Evolutionary conservation across 2,888 invertebrate species (phyloP), one percentile per base, ranked within the genome.

Genomic region (Drosophila barbarae): DNA sequence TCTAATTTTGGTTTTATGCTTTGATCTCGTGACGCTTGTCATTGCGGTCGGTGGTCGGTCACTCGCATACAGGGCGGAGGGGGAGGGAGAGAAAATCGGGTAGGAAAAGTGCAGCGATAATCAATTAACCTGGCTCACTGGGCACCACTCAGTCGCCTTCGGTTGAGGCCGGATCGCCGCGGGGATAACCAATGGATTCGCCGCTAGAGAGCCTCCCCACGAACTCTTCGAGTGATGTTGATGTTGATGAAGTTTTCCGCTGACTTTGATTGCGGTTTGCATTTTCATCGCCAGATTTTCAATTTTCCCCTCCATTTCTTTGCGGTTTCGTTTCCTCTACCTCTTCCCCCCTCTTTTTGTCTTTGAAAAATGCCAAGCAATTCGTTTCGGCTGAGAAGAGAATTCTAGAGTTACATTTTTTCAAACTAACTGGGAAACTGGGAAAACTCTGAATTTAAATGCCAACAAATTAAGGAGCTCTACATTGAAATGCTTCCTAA

Each of bases 11-110:
- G 57, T 71, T 61, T 73, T 66, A 68, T 71, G 78, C 78, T 76
- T 82, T 82, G 83, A 84, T 79, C 79, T 79, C 80, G 77, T 83
- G 85, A 84, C 83, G 85, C 75, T 80, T 79, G 79, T 83, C 79
- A 79, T 80, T 81, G 66, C 49, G 69, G 59, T 46, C 30, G 30
- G 8, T 46, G 30, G 46, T 30, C 18, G 46, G 46, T 63, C 51
- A 46, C 49, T 52, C 50, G 30, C 56, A 47, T 39, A 53, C 38
- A 26, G 26, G 26, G 26, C 6, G 26, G 26, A 76, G 74, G 69
- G 72, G 69, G 63, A 65, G 69, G 65, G 64, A 59, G 10, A 32
- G 42, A 26, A 26, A 34, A 18, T 8, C 15, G 26, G 34, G 49
- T n/a, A 15, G 53, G 42, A 28, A 41, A 23, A 21, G 12, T 34